Percentiles rank a stretch among this genome's conserved stretches.
These are phyloP conservation scores for Danio choprae DNA, from an alignment of 2,797 vertebrate species.

Conservation along the genomic window DNA sequence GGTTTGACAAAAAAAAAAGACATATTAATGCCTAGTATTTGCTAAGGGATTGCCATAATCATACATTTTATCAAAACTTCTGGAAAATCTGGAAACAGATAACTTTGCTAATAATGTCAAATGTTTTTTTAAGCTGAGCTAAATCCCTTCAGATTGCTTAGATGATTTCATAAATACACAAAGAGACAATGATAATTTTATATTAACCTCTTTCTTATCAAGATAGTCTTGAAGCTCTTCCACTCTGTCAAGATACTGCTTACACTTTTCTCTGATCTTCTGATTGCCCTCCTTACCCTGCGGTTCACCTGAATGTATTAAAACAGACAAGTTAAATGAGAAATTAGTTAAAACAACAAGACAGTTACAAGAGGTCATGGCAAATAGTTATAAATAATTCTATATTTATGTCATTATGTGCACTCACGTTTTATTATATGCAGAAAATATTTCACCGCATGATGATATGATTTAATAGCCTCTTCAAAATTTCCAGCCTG, in stretches of 20 bases:
- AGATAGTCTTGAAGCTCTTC: slow-evolving; percentile 77
- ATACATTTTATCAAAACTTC: too few species aligned
- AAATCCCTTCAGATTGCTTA: too few species aligned
- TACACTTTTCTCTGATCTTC: slow-evolving; percentile 83
- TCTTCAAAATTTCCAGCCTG: slow-evolving; percentile 92
- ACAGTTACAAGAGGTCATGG: not conserved
- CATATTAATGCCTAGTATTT: not conserved
- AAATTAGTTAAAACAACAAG: not conserved
- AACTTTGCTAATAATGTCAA: too few species aligned
- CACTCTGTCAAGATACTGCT: slow-evolving; percentile 81
- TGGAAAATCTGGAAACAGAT: too few species aligned
- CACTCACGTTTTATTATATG: slow-evolving; percentile 94
- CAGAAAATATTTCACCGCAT: slow-evolving; percentile 93
- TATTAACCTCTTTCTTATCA: slow-evolving; percentile 77
- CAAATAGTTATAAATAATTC: not conserved
- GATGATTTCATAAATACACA: slow-evolving; percentile 8
- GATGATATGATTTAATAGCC: slow-evolving; percentile 90
- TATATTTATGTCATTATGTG: not conserved
- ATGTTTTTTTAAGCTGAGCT: too few species aligned
- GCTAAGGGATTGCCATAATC: not conserved
- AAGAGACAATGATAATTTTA: not conserved
- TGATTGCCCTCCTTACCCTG: slow-evolving; percentile 86
- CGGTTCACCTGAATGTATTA: slow-evolving; percentile 75
- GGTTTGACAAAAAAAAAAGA: not conserved
- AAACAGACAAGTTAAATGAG: slow-evolving; percentile 1